Base-by-base conservation (phyloP, 2,113 vertebrate species). In the Grallaria varia region DNA sequence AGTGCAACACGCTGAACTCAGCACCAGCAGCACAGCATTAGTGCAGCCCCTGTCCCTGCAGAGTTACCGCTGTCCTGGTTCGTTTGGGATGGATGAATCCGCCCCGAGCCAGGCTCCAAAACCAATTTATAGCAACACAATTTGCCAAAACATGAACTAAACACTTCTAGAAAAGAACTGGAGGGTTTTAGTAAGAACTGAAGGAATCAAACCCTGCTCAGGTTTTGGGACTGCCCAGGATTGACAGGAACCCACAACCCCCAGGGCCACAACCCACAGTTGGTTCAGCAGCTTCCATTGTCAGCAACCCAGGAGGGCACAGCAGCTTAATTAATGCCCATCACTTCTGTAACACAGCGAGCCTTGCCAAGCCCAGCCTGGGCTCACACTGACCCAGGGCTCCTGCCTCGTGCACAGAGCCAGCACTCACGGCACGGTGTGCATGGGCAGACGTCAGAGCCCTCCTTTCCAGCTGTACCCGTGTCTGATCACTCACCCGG, bases 371-470 rank as follows among this genome's bases (percentile, higher is more conserved):
- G 58, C 14, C 8, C 5, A 52, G 35, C 40, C 47, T 10, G 2
- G 82, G 92, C 82, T 83, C 72, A 6, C 9, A 1, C 60, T 93
- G 96, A 97, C 92, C 95, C 22, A 2, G 90, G 73, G 12, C 94
- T 49, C 53, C 86, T 12, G 60, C 66, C n/a, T 3, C 2, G 4
- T 8, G 1, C 85, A 40, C 5, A 11, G 15, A 20, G 14, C 18
- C 19, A 25, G 10, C 33, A 0, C 13, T 14, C 0, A 2, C 1
- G 63, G 90, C 72, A 4, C 1, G 1, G 9, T 2, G 63, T 83
- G 86, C 50, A 60, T 55, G 52, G 91, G 71, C 53, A 58, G 40
- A 94, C 91, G 91, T 97, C 95, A 97, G 6, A 50, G 10, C 71
- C 35, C 64, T 50, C 81, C 81, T 9, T 25, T 25, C 31, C 81